Base-by-base conservation (phyloP, 1,140 invertebrate species). In the Bursaphelenchus mucronatus region DNA sequence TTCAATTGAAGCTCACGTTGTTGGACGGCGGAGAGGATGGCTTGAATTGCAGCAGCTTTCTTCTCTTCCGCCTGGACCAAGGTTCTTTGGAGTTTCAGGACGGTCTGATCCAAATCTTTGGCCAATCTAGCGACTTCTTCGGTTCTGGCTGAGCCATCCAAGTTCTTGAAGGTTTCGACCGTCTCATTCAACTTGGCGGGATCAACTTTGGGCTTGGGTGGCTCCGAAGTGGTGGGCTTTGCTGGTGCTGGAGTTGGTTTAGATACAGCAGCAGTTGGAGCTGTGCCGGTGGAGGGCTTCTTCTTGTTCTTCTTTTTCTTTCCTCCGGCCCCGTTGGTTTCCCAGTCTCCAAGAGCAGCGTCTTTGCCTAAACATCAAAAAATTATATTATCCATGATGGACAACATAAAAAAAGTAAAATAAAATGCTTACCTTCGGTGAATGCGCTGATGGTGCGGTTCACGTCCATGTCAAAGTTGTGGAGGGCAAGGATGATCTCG, bases 381-480 rank as follows among this genome's bases (percentile, higher is more conserved):
- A 30, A 3, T 30, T 30, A 30, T 30, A 30, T 30, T 30, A 30
- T 30, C 30, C 30, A 30, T 30, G 30, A 55, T 6, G 13, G 41
- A 21, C 13, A 39, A 39, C 4, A 55, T 55, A 61, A 50, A 61
- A 62, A 61, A 13, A 3, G 43, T 15, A 64, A 56, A 17, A 21
- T 13, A 61, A 19, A 17, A 2, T 9, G 8, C 21, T 63, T n/a
- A 64, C 55, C 61, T 63, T 63, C 53, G 61, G 41, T 45, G 59
- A 75, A 79, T 17, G 78, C 79, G 39, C 71, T 64, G 53, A 80
- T 80, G 8, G 78, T 80, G 15, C 64, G 56, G 15, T 69, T 67
- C 19, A 80, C 78, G 50, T 80, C 75, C 56, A 80, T 55, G 30
- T 80, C 78, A 63, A 76, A 75, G 45, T 81, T 79, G 57, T 80